Conservation (phyloP, 2,888 invertebrate species). For the Biston stratarius region DNA sequence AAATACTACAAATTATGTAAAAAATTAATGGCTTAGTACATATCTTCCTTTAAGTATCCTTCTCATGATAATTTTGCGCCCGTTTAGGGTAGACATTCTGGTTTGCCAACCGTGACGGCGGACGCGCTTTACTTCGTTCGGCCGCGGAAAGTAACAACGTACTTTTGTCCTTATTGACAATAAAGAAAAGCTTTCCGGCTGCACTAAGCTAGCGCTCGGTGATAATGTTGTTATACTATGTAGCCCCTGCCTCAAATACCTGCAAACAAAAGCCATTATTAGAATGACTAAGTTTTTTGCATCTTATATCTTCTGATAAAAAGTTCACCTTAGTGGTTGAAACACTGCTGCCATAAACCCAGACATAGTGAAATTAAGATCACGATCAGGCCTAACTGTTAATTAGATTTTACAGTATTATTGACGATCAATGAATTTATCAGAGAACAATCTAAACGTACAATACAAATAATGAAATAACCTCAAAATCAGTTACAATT, state of each 20-base stretch:
- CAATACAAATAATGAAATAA: no score
- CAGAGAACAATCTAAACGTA: not conserved
- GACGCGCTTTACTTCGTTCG: constrained; percentile 90
- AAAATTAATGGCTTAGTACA: constrained; percentile 88
- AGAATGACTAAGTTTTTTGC: not conserved
- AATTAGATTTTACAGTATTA: no score
- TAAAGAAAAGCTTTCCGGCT: constrained; percentile 65
- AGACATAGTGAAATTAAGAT: constrained; percentile 48
- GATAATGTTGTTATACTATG: constrained; percentile 56
- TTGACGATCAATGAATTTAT: not conserved
- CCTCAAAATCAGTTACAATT: no score
- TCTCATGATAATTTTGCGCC: constrained; percentile 91
- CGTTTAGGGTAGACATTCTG: constrained; percentile 89
- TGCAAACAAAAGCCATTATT: constrained; percentile 49
- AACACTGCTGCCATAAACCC: constrained; percentile 65
- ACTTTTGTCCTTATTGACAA: constrained; percentile 80
- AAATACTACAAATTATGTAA: not conserved
- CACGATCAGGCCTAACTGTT: no score
- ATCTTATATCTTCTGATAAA: not conserved
- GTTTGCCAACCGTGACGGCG: constrained; percentile 90
- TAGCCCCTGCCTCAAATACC: constrained; percentile 64
- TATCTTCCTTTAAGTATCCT: constrained; percentile 91
- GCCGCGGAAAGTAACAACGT: constrained; percentile 90
- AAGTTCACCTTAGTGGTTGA: constrained; percentile 68
- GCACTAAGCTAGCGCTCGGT: constrained; percentile 58